Conservation (phyloP, 1,140 invertebrate genomes). For the Agrilus planipennis region DNA sequence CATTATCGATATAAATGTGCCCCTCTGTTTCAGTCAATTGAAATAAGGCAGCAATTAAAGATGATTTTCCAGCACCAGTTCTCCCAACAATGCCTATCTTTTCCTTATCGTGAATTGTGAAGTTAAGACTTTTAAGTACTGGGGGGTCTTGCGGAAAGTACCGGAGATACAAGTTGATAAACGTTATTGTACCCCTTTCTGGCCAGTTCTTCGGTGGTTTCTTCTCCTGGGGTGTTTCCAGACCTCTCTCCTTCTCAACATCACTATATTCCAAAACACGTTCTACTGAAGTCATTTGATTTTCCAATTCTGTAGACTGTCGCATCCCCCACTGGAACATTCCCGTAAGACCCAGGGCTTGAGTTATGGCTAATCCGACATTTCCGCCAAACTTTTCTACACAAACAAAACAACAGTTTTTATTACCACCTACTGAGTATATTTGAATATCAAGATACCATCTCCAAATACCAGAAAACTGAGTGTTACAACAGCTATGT, state of each 20-base stretch:
- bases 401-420: constrained; percentile 2
- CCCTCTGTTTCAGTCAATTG: constrained; percentile 33
- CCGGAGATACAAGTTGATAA: constrained; percentile 44
- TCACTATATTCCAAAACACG: constrained; percentile 66
- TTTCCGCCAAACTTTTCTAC: constrained; percentile 38
- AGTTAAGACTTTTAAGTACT: constrained; percentile 51
- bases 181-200: constrained; percentile 14
- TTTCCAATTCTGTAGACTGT: constrained; percentile 70
- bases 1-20: neutral
- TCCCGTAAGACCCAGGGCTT: constrained; percentile 69
- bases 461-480: constrained; percentile 35
- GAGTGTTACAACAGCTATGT: constrained; percentile 39
- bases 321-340: constrained; percentile 78
- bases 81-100: constrained; percentile 51
- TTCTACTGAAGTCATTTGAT: constrained; percentile 82
- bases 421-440: neutral
- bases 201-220: constrained; percentile 33
- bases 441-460: constrained; percentile 11
- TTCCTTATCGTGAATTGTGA: constrained; percentile 46
- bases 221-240: constrained; percentile 24
- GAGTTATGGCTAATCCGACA: constrained; percentile 72
- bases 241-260: constrained; percentile 39
- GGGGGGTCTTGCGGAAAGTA: constrained; percentile 52
- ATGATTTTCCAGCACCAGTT: constrained; percentile 56
- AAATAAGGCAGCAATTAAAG: constrained; percentile 59